Evolutionary conservation across 2,113 vertebrate genomes (phyloP).

Genomic region (Butastur rufipennis): DNA sequence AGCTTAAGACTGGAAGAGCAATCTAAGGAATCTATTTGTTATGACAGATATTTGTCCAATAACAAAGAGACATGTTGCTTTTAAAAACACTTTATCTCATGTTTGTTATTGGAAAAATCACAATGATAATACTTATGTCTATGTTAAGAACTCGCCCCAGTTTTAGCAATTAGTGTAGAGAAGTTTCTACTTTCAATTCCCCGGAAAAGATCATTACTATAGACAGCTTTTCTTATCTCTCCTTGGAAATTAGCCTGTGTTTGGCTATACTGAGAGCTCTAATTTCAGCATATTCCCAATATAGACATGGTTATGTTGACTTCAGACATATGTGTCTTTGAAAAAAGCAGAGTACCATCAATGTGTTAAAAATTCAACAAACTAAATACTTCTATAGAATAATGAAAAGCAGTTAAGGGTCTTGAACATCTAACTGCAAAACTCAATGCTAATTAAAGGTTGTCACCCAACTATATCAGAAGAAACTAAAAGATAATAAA

Average conservation of each 20-base stretch:
- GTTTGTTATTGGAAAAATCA: not conserved
- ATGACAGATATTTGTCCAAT: not conserved
- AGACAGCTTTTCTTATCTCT: not conserved
- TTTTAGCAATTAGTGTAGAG: not conserved
- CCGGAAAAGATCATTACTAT: not conserved
- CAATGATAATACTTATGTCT: not conserved
- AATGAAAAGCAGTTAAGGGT: not conserved
- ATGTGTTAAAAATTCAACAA: not conserved
- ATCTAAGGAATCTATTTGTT: not conserved
- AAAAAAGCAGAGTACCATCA: not conserved
- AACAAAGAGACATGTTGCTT: not conserved
- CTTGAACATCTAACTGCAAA: not conserved
- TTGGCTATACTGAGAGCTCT: not conserved
- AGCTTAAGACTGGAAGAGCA: not conserved
- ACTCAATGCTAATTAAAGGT: not conserved
- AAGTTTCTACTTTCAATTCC: not conserved
- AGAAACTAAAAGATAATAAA: constrained; percentile 1
- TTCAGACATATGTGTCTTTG: not conserved
- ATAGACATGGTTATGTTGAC: not conserved
- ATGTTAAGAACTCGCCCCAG: not conserved
- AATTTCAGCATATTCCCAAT: not conserved
- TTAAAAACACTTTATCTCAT: not conserved
- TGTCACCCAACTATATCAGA: not conserved
- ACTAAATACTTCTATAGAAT: not conserved
- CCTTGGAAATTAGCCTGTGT: not conserved